Percentiles rank a stretch among this genome's conserved stretches.
phyloP scores from a whole-genome alignment of 1,140 invertebrate species.

The Odontomachus brunneus region DNA sequence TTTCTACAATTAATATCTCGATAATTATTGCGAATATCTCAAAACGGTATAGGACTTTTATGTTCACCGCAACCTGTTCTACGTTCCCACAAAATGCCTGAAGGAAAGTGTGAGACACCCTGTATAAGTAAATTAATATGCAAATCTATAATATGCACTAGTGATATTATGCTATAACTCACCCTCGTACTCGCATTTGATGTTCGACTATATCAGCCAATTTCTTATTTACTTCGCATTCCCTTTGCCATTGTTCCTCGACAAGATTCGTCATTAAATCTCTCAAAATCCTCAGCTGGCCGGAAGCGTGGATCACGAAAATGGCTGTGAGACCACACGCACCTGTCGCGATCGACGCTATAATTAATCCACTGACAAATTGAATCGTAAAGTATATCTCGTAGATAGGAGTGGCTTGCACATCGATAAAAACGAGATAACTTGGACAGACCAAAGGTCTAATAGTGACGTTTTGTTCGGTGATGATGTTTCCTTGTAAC shows the following conservation, averaged over 20 bases:
- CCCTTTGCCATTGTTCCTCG: not conserved
- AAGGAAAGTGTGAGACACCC: too few species aligned
- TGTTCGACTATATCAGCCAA: conserved; percentile 69
- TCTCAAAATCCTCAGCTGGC: conserved; percentile 32
- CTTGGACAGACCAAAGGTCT: conserved; percentile 64
- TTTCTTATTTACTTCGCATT: conserved; percentile 42
- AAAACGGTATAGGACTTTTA: too few species aligned
- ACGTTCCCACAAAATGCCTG: too few species aligned
- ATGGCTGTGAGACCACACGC: conserved; percentile 11
- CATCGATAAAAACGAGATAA: conserved; percentile 55
- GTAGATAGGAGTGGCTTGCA: conserved; percentile 29
- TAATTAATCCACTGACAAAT: not conserved
- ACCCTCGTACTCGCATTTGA: conserved; percentile 64
- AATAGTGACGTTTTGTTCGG: conserved; percentile 52
- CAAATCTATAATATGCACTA: too few species aligned
- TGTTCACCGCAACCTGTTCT: too few species aligned
- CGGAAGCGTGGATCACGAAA: conserved; percentile 33
- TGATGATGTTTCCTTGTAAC: conserved; percentile 12
- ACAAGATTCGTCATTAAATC: conserved; percentile 13
- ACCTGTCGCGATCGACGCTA: conserved; percentile 15
- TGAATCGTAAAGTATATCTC: conserved; percentile 31
- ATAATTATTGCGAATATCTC: too few species aligned
- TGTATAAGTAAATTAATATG: too few species aligned
- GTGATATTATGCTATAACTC: not conserved
- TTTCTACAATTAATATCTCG: too few species aligned